These are phyloP conservation scores for Penaeus monodon DNA, from an alignment of 2,888 invertebrate species.

Conservation along the genomic window DNA sequence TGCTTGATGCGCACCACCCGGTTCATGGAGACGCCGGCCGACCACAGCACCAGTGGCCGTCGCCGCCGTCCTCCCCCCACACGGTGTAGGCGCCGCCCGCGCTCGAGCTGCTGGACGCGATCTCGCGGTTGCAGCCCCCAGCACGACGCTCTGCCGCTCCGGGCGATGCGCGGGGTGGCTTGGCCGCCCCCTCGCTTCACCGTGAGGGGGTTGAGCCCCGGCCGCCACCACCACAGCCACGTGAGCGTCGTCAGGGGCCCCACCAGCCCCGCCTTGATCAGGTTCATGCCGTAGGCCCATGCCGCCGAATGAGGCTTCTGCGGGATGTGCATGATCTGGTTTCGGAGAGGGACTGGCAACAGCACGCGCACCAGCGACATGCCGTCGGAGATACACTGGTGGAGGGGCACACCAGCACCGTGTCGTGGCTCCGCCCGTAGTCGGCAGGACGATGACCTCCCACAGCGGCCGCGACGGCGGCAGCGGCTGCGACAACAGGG, in stretches of 20 bases:
- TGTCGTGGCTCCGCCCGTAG: conserved; percentile 70
- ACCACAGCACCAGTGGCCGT: conserved; percentile 70
- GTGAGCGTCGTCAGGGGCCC: conserved; percentile 72
- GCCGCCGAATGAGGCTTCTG: conserved; percentile 70
- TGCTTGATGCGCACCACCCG: conserved; percentile 72
- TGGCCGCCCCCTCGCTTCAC: conserved; percentile 41
- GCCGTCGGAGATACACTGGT: conserved; percentile 74
- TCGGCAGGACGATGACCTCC: conserved; percentile 73
- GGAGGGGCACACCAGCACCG: conserved; percentile 72
- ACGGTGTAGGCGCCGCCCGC: conserved; percentile 56
- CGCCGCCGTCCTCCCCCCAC: conserved; percentile 36
- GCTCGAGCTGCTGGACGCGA: conserved; percentile 3
- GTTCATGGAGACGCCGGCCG: conserved; percentile 71
- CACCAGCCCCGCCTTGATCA: conserved; percentile 71
- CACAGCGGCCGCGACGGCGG: conserved; percentile 72
- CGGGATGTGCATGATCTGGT: conserved; percentile 68
- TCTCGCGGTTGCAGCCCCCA: conserved; percentile 40
- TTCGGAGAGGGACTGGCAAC: conserved; percentile 67
- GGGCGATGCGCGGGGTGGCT: conserved; percentile 37
- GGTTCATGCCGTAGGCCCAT: conserved; percentile 70
- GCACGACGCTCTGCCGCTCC: conserved; percentile 31
- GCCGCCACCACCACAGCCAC: conserved; percentile 70
- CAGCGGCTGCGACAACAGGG: conserved; percentile 70
- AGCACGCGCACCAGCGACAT: conserved; percentile 72
- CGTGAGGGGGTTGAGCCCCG: conserved; percentile 71